Evolutionary conservation across 2,113 vertebrate genomes (phyloP).

Genomic region (Falco punctatus): DNA sequence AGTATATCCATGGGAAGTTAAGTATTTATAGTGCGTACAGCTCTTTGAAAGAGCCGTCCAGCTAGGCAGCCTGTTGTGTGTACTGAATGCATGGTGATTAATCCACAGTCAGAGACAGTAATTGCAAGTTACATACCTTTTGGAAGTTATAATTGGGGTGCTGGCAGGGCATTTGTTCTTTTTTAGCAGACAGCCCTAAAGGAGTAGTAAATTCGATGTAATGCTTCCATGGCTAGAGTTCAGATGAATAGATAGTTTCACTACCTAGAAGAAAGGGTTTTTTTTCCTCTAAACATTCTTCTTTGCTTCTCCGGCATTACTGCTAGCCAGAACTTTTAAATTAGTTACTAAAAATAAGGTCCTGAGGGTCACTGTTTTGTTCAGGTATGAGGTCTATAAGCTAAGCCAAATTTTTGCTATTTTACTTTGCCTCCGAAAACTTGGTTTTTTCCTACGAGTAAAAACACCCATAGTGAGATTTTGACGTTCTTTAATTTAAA

Average conservation of each 20-base stretch:
- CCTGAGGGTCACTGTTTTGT: not conserved
- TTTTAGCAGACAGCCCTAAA: not conserved
- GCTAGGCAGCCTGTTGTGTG: not conserved
- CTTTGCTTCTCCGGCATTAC: not conserved
- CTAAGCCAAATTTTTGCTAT: not conserved
- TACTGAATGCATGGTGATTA: not conserved
- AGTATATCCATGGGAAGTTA: not conserved
- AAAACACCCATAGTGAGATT: constrained; percentile 51
- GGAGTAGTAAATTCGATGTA: not conserved
- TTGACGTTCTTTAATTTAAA: constrained; percentile 74
- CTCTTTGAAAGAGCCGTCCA: not conserved
- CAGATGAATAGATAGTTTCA: not conserved
- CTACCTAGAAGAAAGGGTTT: not conserved
- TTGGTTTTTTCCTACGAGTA: not conserved
- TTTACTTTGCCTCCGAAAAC: not conserved
- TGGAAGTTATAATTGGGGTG: not conserved
- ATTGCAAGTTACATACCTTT: not conserved
- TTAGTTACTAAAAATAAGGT: not conserved
- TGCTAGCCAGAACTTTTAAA: not conserved
- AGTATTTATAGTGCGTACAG: not conserved
- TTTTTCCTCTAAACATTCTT: not conserved
- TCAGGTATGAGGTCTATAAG: not conserved
- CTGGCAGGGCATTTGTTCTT: not conserved
- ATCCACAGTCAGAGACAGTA: not conserved
- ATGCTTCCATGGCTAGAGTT: not conserved